Percentiles rank a stretch among this genome's conserved stretches.
These are phyloP conservation scores for Leucophenga varia DNA, from an alignment of 1,140 invertebrate genomes.

Conservation along the genomic window DNA sequence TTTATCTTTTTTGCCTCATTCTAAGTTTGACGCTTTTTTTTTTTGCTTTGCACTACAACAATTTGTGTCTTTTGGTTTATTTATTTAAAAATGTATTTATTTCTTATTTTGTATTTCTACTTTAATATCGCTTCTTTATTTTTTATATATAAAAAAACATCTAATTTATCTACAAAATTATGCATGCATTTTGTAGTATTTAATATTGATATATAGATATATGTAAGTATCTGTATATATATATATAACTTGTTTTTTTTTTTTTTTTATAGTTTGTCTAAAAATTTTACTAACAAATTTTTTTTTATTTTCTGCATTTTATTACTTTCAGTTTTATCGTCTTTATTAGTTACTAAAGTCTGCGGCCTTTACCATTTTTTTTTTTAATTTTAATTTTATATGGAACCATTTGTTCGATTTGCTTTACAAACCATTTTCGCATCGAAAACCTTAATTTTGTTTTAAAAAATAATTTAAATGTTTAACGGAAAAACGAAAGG, in stretches of 20 bases:
- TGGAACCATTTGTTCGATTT: no score
- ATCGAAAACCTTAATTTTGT: no score
- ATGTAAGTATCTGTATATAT: slow-evolving; percentile 22
- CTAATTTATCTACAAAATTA: slow-evolving; percentile 50
- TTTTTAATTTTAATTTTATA: slow-evolving; percentile 25
- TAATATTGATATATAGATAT: slow-evolving; percentile 26
- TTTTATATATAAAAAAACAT: slow-evolving; percentile 43
- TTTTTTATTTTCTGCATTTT: slow-evolving; percentile 10
- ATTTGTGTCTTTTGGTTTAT: slow-evolving; percentile 53
- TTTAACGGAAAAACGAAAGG: no score
- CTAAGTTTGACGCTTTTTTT: slow-evolving; percentile 19
- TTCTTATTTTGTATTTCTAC: slow-evolving; percentile 19
- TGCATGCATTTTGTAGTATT: slow-evolving; percentile 37
- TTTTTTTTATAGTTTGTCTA: slow-evolving; percentile 3
- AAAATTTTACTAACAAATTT: no score
- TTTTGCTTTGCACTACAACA: slow-evolving; percentile 48
- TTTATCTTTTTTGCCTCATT: slow-evolving; percentile 21
- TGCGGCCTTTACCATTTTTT: no score
- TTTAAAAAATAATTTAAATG: no score
- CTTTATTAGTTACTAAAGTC: slow-evolving; percentile 50
- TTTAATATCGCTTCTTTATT: slow-evolving; percentile 17
- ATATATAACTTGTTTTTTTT: slow-evolving; percentile 13
- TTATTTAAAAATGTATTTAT: slow-evolving; percentile 44
- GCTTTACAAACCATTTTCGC: no score
- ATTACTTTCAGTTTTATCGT: slow-evolving; percentile 50